Percentiles rank a stretch among this genome's conserved stretches.
These are phyloP conservation scores for Strigamia maritima DNA, from an alignment of 2,888 invertebrate species.

Conservation along the genomic window DNA sequence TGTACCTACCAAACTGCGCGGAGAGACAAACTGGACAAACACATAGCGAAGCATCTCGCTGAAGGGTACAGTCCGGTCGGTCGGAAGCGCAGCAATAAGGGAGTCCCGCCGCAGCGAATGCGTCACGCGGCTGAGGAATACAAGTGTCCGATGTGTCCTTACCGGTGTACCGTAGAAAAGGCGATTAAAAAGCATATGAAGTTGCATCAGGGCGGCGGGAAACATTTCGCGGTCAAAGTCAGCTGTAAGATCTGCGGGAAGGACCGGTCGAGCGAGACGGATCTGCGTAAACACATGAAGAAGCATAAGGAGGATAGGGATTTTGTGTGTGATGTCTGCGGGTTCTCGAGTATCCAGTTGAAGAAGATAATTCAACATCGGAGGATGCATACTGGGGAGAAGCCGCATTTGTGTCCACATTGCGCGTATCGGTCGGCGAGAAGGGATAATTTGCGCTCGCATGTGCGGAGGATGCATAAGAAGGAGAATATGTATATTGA, in stretches of 20 bases:
- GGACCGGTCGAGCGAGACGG: conserved; percentile 57
- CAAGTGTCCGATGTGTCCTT: conserved; percentile 58
- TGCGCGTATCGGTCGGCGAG: conserved; percentile 60
- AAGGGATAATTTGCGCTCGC: conserved; percentile 59
- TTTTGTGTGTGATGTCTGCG: conserved; percentile 59
- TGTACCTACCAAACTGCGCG: conserved; percentile 51
- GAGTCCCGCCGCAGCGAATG: conserved; percentile 53
- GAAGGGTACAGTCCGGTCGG: conserved; percentile 55
- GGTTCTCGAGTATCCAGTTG: conserved; percentile 59
- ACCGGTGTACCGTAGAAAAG: conserved; percentile 60
- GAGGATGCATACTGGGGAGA: conserved; percentile 60
- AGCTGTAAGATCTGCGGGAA: conserved; percentile 60
- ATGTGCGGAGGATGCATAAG: conserved; percentile 60
- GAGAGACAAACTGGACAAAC: conserved; percentile 55
- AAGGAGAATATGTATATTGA: conserved; percentile 59
- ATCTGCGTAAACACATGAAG: conserved; percentile 57
- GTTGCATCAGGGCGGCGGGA: conserved; percentile 53
- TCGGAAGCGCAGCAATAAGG: conserved; percentile 52
- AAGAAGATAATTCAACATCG: conserved; percentile 61
- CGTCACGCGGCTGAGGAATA: conserved; percentile 55
- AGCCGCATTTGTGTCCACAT: conserved; percentile 59
- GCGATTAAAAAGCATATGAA: conserved; percentile 58
- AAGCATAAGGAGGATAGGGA: conserved; percentile 57
- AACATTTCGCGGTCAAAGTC: conserved; percentile 51
- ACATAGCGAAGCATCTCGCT: conserved; percentile 54